Conservation (phyloP, 2,888 invertebrate genomes). For the Nymphalis polychloros region DNA sequence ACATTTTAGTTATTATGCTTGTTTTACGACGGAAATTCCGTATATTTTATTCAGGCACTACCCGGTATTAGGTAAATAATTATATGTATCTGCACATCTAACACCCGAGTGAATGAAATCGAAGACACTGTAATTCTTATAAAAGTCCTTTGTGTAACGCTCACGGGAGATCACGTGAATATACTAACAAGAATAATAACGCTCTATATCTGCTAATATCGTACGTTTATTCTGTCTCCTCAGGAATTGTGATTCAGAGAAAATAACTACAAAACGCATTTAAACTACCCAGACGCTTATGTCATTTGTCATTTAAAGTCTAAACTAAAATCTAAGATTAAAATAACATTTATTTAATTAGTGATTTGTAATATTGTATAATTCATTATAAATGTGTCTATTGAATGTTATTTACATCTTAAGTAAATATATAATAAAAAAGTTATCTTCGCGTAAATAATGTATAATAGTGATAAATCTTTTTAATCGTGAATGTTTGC, state of each 20-base stretch:
- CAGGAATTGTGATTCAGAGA: conserved; percentile 32
- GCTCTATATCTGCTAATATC: conserved; percentile 33
- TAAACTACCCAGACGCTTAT: neutral
- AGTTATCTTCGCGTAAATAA: neutral
- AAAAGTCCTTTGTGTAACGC: conserved; percentile 49
- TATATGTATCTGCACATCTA: too few relatives aligned
- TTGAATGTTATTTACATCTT: neutral
- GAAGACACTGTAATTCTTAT: too few relatives aligned
- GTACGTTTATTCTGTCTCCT: conserved; percentile 23
- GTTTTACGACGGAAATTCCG: too few relatives aligned
- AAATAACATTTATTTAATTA: neutral
- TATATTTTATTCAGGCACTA: too few relatives aligned
- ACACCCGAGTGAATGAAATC: too few relatives aligned
- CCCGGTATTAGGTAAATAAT: too few relatives aligned
- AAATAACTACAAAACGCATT: conserved; percentile 22
- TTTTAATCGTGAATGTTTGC: conserved; percentile 15
- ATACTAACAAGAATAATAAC: conserved; percentile 54
- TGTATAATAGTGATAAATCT: conserved; percentile 4
- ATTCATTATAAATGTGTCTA: neutral
- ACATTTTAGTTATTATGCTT: too few relatives aligned
- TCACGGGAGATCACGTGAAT: conserved; percentile 56
- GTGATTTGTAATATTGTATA: neutral
- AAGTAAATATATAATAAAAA: conserved; percentile 16
- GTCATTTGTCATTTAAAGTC: neutral
- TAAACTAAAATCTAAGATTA: neutral